Base-by-base conservation (phyloP, 1,140 invertebrate species). In the Drosophila tristis region DNA sequence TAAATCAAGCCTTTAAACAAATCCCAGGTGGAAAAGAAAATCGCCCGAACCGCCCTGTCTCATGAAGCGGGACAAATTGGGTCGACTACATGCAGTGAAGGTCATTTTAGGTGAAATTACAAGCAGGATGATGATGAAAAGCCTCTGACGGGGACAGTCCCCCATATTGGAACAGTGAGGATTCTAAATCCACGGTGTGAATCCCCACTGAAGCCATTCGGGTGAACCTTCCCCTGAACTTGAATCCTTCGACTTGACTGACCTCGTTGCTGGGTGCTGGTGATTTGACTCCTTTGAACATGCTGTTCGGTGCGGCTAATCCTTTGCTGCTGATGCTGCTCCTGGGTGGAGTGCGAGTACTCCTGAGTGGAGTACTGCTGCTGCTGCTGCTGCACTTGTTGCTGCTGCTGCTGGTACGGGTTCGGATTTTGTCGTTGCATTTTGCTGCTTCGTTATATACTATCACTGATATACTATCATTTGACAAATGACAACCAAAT, bases 231-330 rank as follows among this genome's bases (percentile, higher is more conserved):
- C 42, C 61, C 56, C 62, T 47, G 53, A 58, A 61, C 49, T 62
- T 51, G 29, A 60, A 8, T 13, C 29, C 49, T 5, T 4, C 8
- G 25, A 62, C 53, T 31, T 35, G 54, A 92, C 95, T 94, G 93
- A 96, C 96, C 95, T 96, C 94, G 94, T 93, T 96, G 95, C 92
- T 96, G 95, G 91, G 95, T 95, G 35, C 35, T 39, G 92, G 95
- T 95, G 92, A 96, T 94, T 92, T 96, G 95, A 78, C 95, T 94
- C 57, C 95, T 95, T 51, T 91, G 87, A 92, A 96, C 94, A 92
- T 95, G 95, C 92, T 95, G 95, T 93, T 96, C 95, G 72, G 95
- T 95, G 85, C 94, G 94, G 91, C 94, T 94, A 81, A 94, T 93
- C 87, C 95, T 93, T 91, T 96, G 95, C 92, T 96, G 95, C 90